Evolutionary conservation across 2,888 invertebrate genomes (phyloP).

Genomic region (Mythimna albipuncta): DNA sequence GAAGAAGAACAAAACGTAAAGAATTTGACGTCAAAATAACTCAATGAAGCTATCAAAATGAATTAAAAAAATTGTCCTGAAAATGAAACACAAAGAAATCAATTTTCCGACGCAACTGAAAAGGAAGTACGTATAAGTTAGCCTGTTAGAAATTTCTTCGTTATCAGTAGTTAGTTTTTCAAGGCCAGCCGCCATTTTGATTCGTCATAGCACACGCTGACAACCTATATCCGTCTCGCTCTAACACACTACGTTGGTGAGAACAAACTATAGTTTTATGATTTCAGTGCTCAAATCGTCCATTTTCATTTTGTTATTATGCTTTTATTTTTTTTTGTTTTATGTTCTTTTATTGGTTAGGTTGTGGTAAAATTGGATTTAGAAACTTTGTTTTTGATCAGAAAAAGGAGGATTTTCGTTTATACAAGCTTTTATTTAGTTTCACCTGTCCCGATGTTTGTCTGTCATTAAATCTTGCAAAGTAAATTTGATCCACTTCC

Average conservation of each 20-base stretch:
- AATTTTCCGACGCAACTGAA: background rate
- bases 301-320: constrained; percentile 36
- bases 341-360: constrained; percentile 3
- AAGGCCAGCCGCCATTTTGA: constrained; percentile 58
- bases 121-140: constrained; percentile 2
- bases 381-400: background rate
- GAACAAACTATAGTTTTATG: constrained; percentile 46
- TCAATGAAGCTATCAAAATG: background rate
- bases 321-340: constrained; percentile 30
- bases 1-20: too few species aligned
- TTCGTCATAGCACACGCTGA: constrained; percentile 54
- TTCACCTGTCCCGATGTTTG: too few species aligned
- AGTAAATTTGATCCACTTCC: too few species aligned
- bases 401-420: background rate
- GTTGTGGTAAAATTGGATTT: constrained; percentile 4
- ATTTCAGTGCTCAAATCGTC: constrained; percentile 26
- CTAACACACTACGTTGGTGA: background rate
- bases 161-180: constrained; percentile 59
- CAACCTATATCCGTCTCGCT: constrained; percentile 17
- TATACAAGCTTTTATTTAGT: too few species aligned
- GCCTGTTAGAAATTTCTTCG: constrained; percentile 56
- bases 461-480: too few species aligned
- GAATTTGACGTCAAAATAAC: background rate
- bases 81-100: background rate
- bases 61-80: too few species aligned